Evolutionary conservation across 1,140 invertebrate species (phyloP), one percentile per base, ranked within the genome.

Genomic region (Drosophila parabipectinata): DNA sequence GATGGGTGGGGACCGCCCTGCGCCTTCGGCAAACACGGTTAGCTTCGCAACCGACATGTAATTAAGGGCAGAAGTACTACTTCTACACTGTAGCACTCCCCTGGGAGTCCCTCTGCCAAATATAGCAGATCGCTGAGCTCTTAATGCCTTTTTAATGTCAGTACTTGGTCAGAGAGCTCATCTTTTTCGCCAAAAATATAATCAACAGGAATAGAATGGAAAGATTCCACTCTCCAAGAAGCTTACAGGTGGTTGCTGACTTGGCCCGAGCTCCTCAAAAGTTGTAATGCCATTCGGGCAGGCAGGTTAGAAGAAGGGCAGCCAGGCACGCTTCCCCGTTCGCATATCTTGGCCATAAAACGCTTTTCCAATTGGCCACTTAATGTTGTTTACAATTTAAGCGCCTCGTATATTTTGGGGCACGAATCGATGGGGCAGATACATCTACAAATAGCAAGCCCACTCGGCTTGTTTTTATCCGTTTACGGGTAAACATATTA

Each of bases 111-210:
- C 45, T 51, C 14, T 18, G 63, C 54, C 77, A 56, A 60, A 85
- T 71, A 84, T 67, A 87, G 69, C 79, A 87, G 83, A 83, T 88
- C 79, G 79, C 79, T 87, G 83, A 88, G 83, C 83, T 83, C 73
- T 88, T 88, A 88, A 88, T 88, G 58, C 56, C 79, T 67, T 79
- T 88, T 88, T 88, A 88, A 88, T 88, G 83, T 71, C 79, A 72
- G 82, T 66, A 50, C 60, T 81, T 79, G 73, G 77, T 64, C 5
- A 28, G 6, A 28, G 57, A 54, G 67, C 58, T 48, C 53, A 72
- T 78, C 62, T 72, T 71, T 79, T 82, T 79, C 69, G 39, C 39
- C 30, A 54, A 26, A 32, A 71, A 88, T 79, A 52, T 67, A 67
- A 52, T 62, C 57, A 61, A 85, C 79, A 80, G 77, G 81, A 81